Conservation (phyloP, 2,888 invertebrate genomes). For the Silvanus unidentatus region DNA sequence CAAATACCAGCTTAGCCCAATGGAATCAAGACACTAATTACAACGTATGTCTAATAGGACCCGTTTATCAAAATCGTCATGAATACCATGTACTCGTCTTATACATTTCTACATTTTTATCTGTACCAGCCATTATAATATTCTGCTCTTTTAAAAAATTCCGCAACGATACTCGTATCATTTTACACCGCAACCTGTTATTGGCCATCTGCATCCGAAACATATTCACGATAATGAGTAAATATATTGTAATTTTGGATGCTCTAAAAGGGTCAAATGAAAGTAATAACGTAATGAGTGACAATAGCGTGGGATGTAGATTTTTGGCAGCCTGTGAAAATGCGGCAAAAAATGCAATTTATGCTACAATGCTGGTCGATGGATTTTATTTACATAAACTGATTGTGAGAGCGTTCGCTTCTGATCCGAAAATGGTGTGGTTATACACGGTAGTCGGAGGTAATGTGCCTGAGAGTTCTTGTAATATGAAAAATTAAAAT, state of each 20-base stretch:
- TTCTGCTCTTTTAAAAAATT: slow-evolving; percentile 53
- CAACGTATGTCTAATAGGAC: slow-evolving; percentile 51
- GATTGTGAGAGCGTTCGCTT: slow-evolving; percentile 58
- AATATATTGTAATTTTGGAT: slow-evolving; percentile 54
- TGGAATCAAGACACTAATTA: slow-evolving; percentile 59
- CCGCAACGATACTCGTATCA: slow-evolving; percentile 49
- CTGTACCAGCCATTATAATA: slow-evolving; percentile 54
- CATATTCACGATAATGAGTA: slow-evolving; percentile 52
- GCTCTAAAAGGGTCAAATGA: slow-evolving; percentile 48
- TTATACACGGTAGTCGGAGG: slow-evolving; percentile 49
- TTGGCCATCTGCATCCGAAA: slow-evolving; percentile 55
- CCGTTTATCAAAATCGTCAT: slow-evolving; percentile 50
- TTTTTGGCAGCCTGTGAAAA: slow-evolving; percentile 53
- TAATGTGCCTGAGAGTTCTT: slow-evolving; percentile 32
- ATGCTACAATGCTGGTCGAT: slow-evolving; percentile 64
- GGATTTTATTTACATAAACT: slow-evolving; percentile 61
- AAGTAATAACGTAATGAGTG: slow-evolving; percentile 47
- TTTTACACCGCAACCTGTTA: slow-evolving; percentile 56
- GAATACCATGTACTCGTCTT: slow-evolving; percentile 52
- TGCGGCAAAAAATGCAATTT: slow-evolving; percentile 55
- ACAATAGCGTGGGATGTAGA: slow-evolving; percentile 51
- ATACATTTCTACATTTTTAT: slow-evolving; percentile 49
- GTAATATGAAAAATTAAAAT: too few species aligned
- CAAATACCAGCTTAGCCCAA: slow-evolving; percentile 28
- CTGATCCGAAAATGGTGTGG: slow-evolving; percentile 49